Evolutionary conservation across 2,888 invertebrate genomes (phyloP).

Genomic region (Druceiella hillmani): DNA sequence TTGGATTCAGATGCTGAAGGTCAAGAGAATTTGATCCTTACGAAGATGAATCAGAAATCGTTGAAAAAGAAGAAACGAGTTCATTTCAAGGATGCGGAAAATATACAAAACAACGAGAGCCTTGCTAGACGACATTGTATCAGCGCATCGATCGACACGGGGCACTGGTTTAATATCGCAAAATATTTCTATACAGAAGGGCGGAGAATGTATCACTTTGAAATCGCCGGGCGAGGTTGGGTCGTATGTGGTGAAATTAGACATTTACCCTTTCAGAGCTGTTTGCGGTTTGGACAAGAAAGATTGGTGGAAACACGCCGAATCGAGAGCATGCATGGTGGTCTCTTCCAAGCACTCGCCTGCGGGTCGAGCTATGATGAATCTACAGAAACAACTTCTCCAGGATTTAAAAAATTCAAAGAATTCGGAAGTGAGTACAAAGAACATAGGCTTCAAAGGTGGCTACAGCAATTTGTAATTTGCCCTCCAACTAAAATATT

Average conservation of each 20-base stretch:
- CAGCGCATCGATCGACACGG: constrained; percentile 11
- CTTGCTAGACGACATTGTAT: constrained; percentile 11
- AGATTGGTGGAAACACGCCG: no score
- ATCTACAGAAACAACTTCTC: no score
- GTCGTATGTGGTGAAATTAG: constrained; percentile 12
- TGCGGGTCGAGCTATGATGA: no score
- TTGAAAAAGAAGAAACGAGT: constrained; percentile 7
- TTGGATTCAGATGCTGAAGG: no score
- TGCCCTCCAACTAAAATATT: constrained; percentile 7
- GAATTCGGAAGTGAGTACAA: no score
- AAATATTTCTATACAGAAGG: constrained; percentile 12
- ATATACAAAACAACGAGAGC: constrained; percentile 6
- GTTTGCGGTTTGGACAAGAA: no score
- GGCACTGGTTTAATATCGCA: constrained; percentile 15
- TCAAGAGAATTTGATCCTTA: no score
- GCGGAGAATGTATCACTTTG: constrained; percentile 9
- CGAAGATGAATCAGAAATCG: constrained; percentile 9
- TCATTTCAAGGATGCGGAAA: constrained; percentile 6
- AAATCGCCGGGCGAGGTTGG: constrained; percentile 15
- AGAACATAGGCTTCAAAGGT: no score
- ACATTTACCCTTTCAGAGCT: constrained; percentile 11
- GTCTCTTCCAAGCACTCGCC: no score
- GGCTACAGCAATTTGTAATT: constrained; percentile 7
- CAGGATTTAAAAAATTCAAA: no score
- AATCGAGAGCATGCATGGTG: no score